Evolutionary conservation across 2,113 vertebrate species (phyloP), one percentile per base, ranked within the genome.

Genomic region (Mugil cephalus): DNA sequence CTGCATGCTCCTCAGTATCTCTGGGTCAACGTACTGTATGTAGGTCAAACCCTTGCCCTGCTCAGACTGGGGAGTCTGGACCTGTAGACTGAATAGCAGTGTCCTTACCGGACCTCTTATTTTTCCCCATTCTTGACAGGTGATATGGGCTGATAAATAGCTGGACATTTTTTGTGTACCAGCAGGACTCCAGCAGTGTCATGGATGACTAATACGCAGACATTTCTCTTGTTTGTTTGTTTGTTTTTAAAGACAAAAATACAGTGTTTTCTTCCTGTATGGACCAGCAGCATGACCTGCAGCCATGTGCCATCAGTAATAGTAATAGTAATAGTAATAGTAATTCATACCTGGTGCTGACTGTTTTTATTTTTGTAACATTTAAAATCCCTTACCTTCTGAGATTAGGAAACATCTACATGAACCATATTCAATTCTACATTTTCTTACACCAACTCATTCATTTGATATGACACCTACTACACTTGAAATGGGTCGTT

Each of bases 241-340:
- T 73, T 18, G 1, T 58, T 47, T 79, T 79, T 62, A 12, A 55
- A 68, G 19, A 15, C 35, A 59, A 63, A 53, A 53, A 47, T 19
- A 30, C 73, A 67, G 64, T 85, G 46, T 77, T 75, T 66, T 58
- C 58, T 64, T 64, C 14, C 40, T 24, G 34, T 17, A 24, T 82
- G 64, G 62, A 56, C 2, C 6, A 39, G 47, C 34, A 53, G 14
- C 24, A 46, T 10, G 4, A 36, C 8, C 6, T 42, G 5, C 24
- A 30, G 5, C 5, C 24, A 30, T 3, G 24, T 30, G 24, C 24
- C 24, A 30, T 30, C 2, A 30, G 24, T 30, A 5, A 30, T 30
- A 5, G 45, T 38, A 45, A 1, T 39, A 30, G 50, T 52, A n/a
- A n/a, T n/a, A n/a, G n/a, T n/a, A n/a, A 38, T 42, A 8, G 46